Conservation (phyloP, 2,888 invertebrate genomes). For the Homarus gammarus region DNA sequence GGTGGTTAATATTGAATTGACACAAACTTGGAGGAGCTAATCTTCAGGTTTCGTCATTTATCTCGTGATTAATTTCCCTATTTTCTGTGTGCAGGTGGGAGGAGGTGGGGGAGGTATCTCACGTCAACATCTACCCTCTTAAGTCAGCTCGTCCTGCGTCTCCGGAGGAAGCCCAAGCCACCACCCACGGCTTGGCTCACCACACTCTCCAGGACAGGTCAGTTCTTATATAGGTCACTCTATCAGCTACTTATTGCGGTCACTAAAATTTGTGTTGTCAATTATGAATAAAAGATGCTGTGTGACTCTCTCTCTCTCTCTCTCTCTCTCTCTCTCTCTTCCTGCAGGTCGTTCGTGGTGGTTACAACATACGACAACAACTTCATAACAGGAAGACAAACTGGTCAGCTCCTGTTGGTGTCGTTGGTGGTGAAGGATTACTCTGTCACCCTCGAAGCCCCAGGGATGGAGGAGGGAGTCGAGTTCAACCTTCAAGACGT, state of each 20-base stretch:
- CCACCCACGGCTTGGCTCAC: constrained; percentile 14
- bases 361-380: neutral
- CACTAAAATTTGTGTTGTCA: no score
- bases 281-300: no score
- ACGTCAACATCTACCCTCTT: constrained; percentile 30
- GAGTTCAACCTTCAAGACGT: no score
- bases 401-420: neutral
- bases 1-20: no score
- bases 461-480: neutral
- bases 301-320: neutral
- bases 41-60: no score
- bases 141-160: constrained; percentile 31
- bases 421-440: neutral
- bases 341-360: neutral
- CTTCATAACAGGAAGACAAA: neutral
- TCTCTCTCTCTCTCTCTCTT: neutral
- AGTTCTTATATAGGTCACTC: neutral
- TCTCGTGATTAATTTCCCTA: neutral
- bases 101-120: constrained; percentile 37
- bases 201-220: constrained; percentile 29
- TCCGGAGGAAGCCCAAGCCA: constrained; percentile 13
- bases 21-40: no score
- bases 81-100: constrained; percentile 37
- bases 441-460: neutral
- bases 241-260: neutral